Evolutionary conservation across 2,797 vertebrate species (phyloP).

Genomic region (Epinephelus malabaricus): DNA sequence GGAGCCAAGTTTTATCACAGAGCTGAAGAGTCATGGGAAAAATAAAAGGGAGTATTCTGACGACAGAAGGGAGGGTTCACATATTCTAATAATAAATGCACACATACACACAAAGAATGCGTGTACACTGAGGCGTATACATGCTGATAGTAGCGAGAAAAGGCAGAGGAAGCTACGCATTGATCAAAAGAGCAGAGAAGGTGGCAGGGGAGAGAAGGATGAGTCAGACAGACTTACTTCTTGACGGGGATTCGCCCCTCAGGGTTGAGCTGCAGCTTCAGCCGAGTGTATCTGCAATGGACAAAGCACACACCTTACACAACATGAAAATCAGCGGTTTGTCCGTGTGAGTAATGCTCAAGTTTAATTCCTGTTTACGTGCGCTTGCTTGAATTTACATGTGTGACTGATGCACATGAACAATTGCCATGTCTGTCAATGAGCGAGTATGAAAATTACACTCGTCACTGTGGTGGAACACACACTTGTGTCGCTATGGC

Average conservation of each 20-base stretch:
- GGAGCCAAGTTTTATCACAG: background rate
- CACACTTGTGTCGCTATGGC: background rate
- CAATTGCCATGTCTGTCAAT: slow-evolving; percentile 3
- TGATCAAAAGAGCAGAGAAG: slow-evolving; percentile 56
- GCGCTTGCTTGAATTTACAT: slow-evolving; percentile 1
- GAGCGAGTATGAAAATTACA: background rate
- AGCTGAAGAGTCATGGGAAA: background rate
- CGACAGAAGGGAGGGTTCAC: background rate
- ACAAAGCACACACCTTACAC: slow-evolving; percentile 61
- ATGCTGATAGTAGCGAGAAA: slow-evolving; percentile 14
- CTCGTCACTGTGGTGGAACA: background rate
- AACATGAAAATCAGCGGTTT: slow-evolving; percentile 39
- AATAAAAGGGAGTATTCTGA: background rate
- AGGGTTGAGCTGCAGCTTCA: slow-evolving; percentile 95
- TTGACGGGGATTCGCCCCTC: slow-evolving; percentile 97
- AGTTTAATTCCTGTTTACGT: background rate
- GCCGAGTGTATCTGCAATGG: slow-evolving; percentile 88
- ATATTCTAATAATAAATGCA: slow-evolving; percentile 24
- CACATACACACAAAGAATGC: background rate
- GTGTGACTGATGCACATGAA: background rate
- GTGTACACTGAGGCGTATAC: slow-evolving; percentile 1
- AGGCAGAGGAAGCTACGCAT: slow-evolving; percentile 22
- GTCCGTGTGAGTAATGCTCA: slow-evolving; percentile 11
- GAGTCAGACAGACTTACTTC: slow-evolving; percentile 91
- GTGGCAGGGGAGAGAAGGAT: slow-evolving; percentile 43